A percentile compares a stretch with the other conserved stretches of the same genome.
Evolutionary conservation across 1,140 invertebrate species (phyloP).

Genomic region (Caenorhabditis remanei): DNA sequence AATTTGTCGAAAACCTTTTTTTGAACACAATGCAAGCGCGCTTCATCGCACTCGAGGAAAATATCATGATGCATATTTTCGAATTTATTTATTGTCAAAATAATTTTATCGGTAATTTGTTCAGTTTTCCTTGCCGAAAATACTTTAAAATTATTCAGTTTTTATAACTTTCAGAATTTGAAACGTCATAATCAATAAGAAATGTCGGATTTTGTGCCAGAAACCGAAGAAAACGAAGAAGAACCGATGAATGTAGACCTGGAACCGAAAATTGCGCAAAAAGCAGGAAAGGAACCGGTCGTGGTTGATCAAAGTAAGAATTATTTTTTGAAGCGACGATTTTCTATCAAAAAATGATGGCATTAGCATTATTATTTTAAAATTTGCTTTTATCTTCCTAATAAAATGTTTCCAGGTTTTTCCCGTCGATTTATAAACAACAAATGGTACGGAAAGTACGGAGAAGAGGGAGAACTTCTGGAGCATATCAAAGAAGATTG

Average conservation of each 20-base stretch:
- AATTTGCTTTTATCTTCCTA: too few relatives aligned
- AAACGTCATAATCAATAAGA: too few relatives aligned
- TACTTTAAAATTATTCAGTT: too few relatives aligned
- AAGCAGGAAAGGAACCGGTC: not conserved
- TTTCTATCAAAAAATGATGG: not conserved
- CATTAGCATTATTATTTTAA: too few relatives aligned
- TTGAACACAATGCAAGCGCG: not conserved
- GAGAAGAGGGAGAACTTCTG: conserved; percentile 63
- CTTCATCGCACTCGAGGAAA: conserved; percentile 4
- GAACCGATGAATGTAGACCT: not conserved
- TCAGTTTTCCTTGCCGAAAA: too few relatives aligned
- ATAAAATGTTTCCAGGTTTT: not conserved
- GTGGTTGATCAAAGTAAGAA: conserved; percentile 29
- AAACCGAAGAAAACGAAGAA: conserved; percentile 43
- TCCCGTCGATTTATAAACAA: conserved; percentile 45
- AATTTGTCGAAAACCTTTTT: not conserved
- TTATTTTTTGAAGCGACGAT: not conserved
- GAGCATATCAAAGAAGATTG: conserved; percentile 69
- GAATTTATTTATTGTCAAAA: not conserved
- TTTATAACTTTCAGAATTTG: too few relatives aligned
- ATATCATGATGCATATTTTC: not conserved
- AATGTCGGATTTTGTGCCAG: conserved; percentile 41
- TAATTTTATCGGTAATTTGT: too few relatives aligned
- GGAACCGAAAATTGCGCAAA: not conserved
- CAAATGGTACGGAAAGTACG: conserved; percentile 60